Evolutionary conservation across 2,888 invertebrate species (phyloP).

Genomic region (Cosmia pyralina): DNA sequence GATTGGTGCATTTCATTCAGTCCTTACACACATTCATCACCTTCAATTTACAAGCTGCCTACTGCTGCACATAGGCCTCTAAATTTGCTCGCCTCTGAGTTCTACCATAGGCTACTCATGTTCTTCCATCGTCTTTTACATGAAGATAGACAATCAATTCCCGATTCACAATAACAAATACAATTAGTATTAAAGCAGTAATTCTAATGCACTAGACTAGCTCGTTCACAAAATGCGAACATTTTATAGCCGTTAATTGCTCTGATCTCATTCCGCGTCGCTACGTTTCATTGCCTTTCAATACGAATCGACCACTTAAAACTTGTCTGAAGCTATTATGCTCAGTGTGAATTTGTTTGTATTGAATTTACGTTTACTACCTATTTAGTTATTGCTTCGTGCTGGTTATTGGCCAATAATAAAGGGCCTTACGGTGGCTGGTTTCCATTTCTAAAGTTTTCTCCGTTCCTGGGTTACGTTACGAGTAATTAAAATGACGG

Average conservation of each 20-base stretch:
- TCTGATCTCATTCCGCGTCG: slow-evolving; percentile 55
- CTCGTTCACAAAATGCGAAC: slow-evolving; percentile 40
- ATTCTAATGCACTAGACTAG: slow-evolving; percentile 13
- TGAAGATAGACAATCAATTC: slow-evolving; percentile 1
- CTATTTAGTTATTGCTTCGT: slow-evolving; percentile 43
- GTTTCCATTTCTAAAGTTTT: slow-evolving; percentile 30
- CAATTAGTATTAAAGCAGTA: slow-evolving; percentile 25
- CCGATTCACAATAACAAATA: slow-evolving; percentile 14
- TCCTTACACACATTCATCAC: too few species aligned
- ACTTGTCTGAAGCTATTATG: slow-evolving; percentile 47
- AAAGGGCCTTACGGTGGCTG: slow-evolving; percentile 21
- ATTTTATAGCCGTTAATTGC: slow-evolving; percentile 58
- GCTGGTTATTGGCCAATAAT: slow-evolving; percentile 26
- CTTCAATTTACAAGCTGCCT: too few species aligned
- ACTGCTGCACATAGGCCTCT: too few species aligned
- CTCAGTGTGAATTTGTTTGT: slow-evolving; percentile 55
- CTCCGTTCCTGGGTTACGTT: slow-evolving; percentile 49
- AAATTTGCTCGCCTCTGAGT: too few species aligned
- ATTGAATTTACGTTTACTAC: slow-evolving; percentile 42
- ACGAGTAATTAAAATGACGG: slow-evolving; percentile 50
- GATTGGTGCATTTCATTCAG: too few species aligned
- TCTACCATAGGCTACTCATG: too few species aligned
- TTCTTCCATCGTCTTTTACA: neutral
- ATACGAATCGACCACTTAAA: slow-evolving; percentile 63
- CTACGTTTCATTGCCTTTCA: slow-evolving; percentile 64